Percentiles rank a stretch among this genome's conserved stretches.
Conservation (phyloP, 1,140 invertebrate species). For the Hyles vespertilio region DNA sequence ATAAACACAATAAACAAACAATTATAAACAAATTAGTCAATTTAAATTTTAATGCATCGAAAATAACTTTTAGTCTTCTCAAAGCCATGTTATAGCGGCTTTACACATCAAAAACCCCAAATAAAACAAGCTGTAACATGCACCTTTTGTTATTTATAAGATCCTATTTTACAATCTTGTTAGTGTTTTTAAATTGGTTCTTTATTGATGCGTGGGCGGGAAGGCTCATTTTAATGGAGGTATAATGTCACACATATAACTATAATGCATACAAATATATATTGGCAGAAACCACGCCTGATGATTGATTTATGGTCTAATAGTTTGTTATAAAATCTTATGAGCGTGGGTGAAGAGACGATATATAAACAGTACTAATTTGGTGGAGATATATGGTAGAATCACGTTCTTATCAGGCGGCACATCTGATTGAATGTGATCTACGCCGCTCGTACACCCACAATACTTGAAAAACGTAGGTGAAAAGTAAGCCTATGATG, state of each 20-base stretch:
- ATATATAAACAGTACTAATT: no score
- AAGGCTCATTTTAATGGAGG: constrained; percentile 4
- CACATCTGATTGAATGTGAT: no score
- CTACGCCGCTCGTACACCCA: no score
- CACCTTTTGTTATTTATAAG: constrained; percentile 18
- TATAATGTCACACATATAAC: constrained; percentile 1
- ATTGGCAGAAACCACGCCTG: constrained; percentile 8
- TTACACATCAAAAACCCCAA: neutral
- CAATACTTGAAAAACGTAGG: no score
- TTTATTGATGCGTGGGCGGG: constrained; percentile 25
- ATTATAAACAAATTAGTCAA: neutral
- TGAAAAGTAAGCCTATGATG: no score
- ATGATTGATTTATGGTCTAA: no score
- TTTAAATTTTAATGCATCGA: neutral
- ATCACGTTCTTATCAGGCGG: no score
- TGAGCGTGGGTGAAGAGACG: no score
- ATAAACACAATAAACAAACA: neutral
- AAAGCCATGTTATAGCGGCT: no score
- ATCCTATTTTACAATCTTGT: constrained; percentile 21
- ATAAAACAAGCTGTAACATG: constrained; percentile 10
- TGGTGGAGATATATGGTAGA: no score
- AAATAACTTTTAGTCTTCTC: no score
- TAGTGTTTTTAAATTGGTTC: constrained; percentile 25
- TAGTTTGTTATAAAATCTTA: no score
- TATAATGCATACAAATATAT: neutral